Base-by-base conservation (phyloP, 2,888 invertebrate species). In the Heteromyza rotundicornis region DNA sequence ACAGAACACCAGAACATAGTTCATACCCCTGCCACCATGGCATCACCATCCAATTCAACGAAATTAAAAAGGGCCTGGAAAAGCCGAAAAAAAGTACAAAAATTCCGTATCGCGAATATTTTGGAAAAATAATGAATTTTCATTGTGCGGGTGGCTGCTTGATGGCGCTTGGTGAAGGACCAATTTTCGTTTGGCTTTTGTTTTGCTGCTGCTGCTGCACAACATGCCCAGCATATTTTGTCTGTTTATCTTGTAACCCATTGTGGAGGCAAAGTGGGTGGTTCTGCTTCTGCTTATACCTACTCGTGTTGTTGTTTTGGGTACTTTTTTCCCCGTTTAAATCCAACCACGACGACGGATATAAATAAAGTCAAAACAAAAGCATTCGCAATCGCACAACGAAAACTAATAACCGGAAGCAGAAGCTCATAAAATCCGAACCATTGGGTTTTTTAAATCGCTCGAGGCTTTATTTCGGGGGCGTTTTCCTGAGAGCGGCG, bases 371-470 rank as follows among this genome's bases (percentile, higher is more conserved):
- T 3, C 23, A 20, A 12, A 32, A 22, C 36, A 35, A 35, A 17
- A 36, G 35, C n/a, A 54, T 20, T 19, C 17, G 19, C 23, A 57
- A 40, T 40, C 40, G 40, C 40, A n/a, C n/a, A 12, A n/a, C 40
- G 16, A 40, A 40, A 40, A 40, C 40, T 40, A 40, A 40, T 40
- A 40, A 40, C 40, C 40, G 49, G n/a, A 57, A 60, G 52, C 55
- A 67, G 57, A 67, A 73, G 68, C 73, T 71, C 73, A 77, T 78
- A 77, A 76, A n/a, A 78, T 77, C 72, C 78, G 73, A 75, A 68
- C 76, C 75, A 78, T 73, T 76, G 73, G 74, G 68, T 77, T 75
- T 75, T 75, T 68, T 74, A 76, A n/a, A 74, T 75, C 69, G 73
- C 76, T 72, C 70, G 70, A 64, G 70, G 76, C 74, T 73, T 70